Conservation (phyloP, 2,888 invertebrate genomes). For the Apamea epomidion region DNA sequence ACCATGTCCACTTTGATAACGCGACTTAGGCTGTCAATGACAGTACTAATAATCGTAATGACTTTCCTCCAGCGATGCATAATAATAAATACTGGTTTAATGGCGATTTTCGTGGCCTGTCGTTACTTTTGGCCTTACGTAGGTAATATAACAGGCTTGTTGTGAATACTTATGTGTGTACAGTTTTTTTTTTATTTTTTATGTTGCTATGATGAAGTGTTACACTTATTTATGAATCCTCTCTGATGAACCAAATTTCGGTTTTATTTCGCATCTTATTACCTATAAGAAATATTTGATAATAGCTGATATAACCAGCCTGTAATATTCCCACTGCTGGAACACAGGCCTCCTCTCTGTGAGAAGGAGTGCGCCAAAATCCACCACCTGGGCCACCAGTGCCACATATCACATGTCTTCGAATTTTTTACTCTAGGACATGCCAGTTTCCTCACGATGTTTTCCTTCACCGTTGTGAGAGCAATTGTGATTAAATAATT, state of each 20-base stretch:
- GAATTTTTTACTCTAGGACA: no score
- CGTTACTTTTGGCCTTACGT: constrained; percentile 41
- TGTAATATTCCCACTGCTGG: no score
- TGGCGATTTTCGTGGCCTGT: constrained; percentile 31
- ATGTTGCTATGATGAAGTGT: background rate
- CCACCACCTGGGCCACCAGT: no score
- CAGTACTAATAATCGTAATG: constrained; percentile 3
- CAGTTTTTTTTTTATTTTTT: no score
- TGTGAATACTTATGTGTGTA: constrained; percentile 6
- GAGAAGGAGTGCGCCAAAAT: no score
- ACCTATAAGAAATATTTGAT: background rate
- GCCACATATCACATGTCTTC: no score
- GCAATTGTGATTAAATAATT: no score
- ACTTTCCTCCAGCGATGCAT: constrained; percentile 50
- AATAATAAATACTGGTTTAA: constrained; percentile 48
- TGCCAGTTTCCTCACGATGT: no score
- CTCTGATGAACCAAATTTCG: background rate
- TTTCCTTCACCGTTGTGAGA: no score
- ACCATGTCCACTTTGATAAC: background rate
- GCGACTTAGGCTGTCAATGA: constrained; percentile 21
- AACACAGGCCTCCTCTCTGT: no score
- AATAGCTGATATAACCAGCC: background rate
- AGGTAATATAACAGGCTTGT: background rate
- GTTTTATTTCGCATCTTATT: background rate
- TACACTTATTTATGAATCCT: background rate